A percentile compares a stretch with the other conserved stretches of the same genome.
Conservation (phyloP, 1,140 invertebrate genomes). For the Drosophila nigrodunni region DNA sequence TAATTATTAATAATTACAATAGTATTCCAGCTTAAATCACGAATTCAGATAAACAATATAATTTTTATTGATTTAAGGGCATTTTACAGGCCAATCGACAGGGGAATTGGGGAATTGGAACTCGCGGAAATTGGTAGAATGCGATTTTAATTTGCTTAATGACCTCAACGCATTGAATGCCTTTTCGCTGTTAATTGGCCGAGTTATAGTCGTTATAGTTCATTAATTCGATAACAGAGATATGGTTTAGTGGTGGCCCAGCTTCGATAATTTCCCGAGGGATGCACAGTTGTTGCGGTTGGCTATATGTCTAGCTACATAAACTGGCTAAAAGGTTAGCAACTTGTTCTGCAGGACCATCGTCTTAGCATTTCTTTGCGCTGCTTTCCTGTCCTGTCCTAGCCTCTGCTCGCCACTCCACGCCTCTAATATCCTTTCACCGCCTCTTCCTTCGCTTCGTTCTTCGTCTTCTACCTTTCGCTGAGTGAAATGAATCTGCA, state of each 20-base stretch:
- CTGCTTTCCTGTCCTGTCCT: too few relatives aligned
- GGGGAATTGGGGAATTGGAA: neutral
- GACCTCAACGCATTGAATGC: constrained; percentile 22
- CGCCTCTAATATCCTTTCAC: too few relatives aligned
- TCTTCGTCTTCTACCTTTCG: constrained; percentile 7
- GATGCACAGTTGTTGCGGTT: neutral
- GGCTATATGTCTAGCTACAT: constrained; percentile 35
- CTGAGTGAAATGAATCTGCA: constrained; percentile 80
- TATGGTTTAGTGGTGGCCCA: neutral
- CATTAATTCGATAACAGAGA: constrained; percentile 32
- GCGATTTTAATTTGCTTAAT: constrained; percentile 52
- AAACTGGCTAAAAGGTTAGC: constrained; percentile 62
- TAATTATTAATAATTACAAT: constrained; percentile 31
- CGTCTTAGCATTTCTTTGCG: too few relatives aligned
- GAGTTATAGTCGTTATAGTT: constrained; percentile 28
- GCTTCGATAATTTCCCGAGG: neutral
- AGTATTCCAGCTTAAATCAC: constrained; percentile 18
- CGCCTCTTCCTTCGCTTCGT: constrained; percentile 10
- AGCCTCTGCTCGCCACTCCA: too few relatives aligned
- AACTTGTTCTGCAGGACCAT: constrained; percentile 25
- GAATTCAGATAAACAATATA: constrained; percentile 19
- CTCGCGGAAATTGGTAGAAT: constrained; percentile 1
- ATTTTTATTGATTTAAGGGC: constrained; percentile 29
- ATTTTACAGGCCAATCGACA: constrained; percentile 3
- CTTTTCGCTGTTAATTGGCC: constrained; percentile 32